Evolutionary conservation across 2,797 vertebrate genomes (phyloP).

Genomic region (Labroides dimidiatus): DNA sequence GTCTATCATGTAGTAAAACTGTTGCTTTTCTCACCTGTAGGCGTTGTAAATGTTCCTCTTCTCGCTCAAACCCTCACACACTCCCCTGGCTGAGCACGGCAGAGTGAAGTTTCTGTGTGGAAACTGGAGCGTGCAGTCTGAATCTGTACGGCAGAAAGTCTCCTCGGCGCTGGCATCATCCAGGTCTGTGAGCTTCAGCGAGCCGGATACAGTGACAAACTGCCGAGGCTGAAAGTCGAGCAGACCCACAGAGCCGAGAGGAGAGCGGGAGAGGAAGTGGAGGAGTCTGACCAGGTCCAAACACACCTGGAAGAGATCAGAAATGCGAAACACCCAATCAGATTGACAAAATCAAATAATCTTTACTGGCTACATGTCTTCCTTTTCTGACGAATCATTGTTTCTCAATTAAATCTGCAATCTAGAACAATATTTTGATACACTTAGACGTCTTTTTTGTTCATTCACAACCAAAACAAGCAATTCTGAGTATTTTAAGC

Average conservation of each 20-base stretch:
- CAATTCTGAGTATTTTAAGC: no score
- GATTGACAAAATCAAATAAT: background rate
- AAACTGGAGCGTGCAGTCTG: conserved; percentile 88
- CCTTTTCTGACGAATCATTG: no score
- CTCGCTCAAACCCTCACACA: conserved; percentile 89
- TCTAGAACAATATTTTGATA: no score
- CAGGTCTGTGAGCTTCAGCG: conserved; percentile 92
- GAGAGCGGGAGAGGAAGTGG: conserved; percentile 90
- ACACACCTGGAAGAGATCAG: conserved; percentile 85
- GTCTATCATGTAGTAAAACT: conserved; percentile 42
- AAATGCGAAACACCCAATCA: conserved; percentile 37
- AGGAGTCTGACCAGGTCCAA: conserved; percentile 90
- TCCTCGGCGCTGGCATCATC: conserved; percentile 89
- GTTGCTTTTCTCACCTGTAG: conserved; percentile 84
- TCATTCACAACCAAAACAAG: no score
- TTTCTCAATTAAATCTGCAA: no score
- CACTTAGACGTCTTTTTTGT: no score
- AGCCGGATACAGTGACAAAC: conserved; percentile 91
- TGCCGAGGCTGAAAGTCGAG: conserved; percentile 95
- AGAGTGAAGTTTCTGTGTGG: conserved; percentile 88
- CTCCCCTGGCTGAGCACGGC: conserved; percentile 78
- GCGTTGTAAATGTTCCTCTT: conserved; percentile 95
- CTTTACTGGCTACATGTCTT: no score
- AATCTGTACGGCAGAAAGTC: conserved; percentile 78
- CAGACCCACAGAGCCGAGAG: conserved; percentile 90